Percentiles rank a stretch among this genome's conserved stretches.
Conservation (phyloP, 1,140 invertebrate genomes). For the Palaemon carinicauda region DNA sequence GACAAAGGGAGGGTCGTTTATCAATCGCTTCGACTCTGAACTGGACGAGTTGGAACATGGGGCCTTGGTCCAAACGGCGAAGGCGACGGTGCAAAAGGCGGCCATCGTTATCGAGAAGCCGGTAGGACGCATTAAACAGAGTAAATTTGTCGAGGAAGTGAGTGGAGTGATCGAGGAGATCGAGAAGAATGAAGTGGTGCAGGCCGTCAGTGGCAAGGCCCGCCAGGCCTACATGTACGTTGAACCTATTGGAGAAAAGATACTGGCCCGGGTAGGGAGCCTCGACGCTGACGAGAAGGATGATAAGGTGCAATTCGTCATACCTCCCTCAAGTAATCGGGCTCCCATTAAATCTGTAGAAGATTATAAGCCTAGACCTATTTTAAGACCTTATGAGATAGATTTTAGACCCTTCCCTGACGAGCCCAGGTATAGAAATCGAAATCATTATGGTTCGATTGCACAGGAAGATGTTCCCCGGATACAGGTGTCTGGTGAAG, state of each 20-base stretch:
- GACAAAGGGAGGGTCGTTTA: constrained; percentile 20
- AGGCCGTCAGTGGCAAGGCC: constrained; percentile 47
- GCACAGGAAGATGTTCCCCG: constrained; percentile 44
- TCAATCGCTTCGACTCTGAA: constrained; percentile 36
- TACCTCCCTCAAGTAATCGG: constrained; percentile 48
- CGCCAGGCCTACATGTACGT: constrained; percentile 56
- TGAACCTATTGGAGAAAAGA: constrained; percentile 56
- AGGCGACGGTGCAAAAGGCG: constrained; percentile 47
- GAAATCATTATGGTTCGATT: constrained; percentile 43
- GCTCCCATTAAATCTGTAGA: constrained; percentile 4
- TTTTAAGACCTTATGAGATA: constrained; percentile 7
- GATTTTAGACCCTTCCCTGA: background rate
- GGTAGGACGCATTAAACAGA: constrained; percentile 36
- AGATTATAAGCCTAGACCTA: constrained; percentile 10
- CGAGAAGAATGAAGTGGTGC: constrained; percentile 57
- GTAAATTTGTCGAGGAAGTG: constrained; percentile 44
- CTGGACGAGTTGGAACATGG: constrained; percentile 55
- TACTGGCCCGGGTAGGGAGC: constrained; percentile 52
- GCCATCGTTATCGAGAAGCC: constrained; percentile 48
- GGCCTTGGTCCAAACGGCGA: constrained; percentile 49
- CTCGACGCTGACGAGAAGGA: constrained; percentile 42
- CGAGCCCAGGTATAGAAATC: constrained; percentile 16
- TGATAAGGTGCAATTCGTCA: constrained; percentile 54
- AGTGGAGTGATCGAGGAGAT: constrained; percentile 35
- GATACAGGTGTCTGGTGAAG: constrained; percentile 52